Conservation (phyloP, 2,888 invertebrate species). For the Epistrophe grossulariae region DNA sequence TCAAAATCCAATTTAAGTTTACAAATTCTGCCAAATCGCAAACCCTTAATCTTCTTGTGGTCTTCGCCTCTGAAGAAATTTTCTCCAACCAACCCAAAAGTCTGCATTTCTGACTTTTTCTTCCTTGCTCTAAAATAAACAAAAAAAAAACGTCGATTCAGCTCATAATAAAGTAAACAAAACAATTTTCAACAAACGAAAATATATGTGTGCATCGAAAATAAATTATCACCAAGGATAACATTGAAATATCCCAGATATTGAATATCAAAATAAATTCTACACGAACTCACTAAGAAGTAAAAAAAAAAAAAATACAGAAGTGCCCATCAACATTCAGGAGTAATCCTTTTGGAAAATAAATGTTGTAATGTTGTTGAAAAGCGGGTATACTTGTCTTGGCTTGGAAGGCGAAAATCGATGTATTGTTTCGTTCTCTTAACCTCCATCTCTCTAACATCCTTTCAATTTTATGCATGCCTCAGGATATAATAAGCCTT, state of each 20-base stretch:
- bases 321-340: slow-evolving; percentile 70
- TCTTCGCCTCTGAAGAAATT: neutral
- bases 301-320: slow-evolving; percentile 14
- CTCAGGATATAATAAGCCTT: slow-evolving; percentile 65
- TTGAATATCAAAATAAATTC: slow-evolving; percentile 75
- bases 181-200: slow-evolving; percentile 50
- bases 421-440: slow-evolving; percentile 37
- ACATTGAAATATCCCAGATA: slow-evolving; percentile 74
- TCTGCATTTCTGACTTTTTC: slow-evolving; percentile 5
- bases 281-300: slow-evolving; percentile 38
- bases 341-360: slow-evolving; percentile 71
- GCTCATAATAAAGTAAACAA: slow-evolving; percentile 43
- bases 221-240: slow-evolving; percentile 73
- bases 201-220: slow-evolving; percentile 73
- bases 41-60: slow-evolving; percentile 25
- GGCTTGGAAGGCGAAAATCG: slow-evolving; percentile 45
- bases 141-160: slow-evolving; percentile 8
- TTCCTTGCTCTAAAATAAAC: neutral
- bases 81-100: neutral
- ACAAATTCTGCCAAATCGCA: neutral
- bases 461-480: slow-evolving; percentile 37
- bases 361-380: slow-evolving; percentile 64
- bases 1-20: neutral
- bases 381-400: slow-evolving; percentile 19
- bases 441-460: slow-evolving; percentile 18